These are phyloP conservation scores for Amblyteles armatorius DNA, from an alignment of 2,888 invertebrate species.

Conservation along the genomic window DNA sequence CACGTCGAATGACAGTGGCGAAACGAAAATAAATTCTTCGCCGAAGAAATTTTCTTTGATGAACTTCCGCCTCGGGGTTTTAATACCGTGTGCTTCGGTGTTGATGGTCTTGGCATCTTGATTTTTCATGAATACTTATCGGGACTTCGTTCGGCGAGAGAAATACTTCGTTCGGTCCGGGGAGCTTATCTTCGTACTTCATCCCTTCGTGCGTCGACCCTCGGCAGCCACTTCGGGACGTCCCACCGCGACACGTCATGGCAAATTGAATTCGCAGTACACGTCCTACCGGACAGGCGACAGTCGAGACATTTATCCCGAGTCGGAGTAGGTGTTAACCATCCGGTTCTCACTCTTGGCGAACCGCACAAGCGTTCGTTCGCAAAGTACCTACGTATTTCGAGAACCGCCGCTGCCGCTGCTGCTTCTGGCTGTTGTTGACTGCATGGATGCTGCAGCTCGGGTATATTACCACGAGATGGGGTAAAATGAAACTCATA, in stretches of 20 bases:
- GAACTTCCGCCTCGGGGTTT: slow-evolving; percentile 3
- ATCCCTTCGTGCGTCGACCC: slow-evolving; percentile 32
- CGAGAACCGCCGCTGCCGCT: slow-evolving; percentile 35
- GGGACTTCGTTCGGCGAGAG: slow-evolving; percentile 20
- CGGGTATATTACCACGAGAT: background rate
- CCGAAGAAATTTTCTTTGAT: background rate
- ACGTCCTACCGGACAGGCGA: slow-evolving; percentile 56
- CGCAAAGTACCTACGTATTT: slow-evolving; percentile 42
- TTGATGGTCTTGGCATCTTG: background rate
- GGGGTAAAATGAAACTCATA: slow-evolving; percentile 16
- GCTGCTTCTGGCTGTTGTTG: slow-evolving; percentile 40
- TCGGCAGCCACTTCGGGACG: slow-evolving; percentile 32
- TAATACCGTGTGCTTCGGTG: background rate
- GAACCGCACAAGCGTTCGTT: slow-evolving; percentile 23
- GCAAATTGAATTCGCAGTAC: slow-evolving; percentile 66
- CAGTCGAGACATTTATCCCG: slow-evolving; percentile 64
- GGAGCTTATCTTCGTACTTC: slow-evolving; percentile 34
- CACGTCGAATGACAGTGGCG: background rate
- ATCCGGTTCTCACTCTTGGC: slow-evolving; percentile 62
- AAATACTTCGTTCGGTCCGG: background rate
- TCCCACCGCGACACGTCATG: slow-evolving; percentile 39
- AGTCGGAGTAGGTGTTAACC: slow-evolving; percentile 66
- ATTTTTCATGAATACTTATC: slow-evolving; percentile 30
- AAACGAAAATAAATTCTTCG: background rate
- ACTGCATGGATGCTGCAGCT: slow-evolving; percentile 7